Conservation (phyloP, 2,113 vertebrate species). For the Crotalus horridus region DNA sequence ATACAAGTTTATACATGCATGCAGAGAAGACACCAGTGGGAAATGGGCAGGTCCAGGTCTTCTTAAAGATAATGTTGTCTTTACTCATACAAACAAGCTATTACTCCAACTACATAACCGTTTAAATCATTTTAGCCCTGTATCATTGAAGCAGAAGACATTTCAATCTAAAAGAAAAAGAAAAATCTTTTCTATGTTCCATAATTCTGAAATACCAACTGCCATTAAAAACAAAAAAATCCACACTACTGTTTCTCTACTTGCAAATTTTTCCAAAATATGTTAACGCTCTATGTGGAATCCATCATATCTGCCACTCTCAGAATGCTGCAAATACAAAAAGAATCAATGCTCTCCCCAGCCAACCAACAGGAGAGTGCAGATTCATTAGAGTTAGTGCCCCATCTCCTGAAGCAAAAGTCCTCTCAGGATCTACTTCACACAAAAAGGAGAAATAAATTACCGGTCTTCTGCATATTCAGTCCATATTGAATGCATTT, state of each 20-base stretch:
- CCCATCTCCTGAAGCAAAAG: not conserved
- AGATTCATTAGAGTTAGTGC: not conserved
- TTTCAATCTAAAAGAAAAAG: not conserved
- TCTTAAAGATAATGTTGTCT: not conserved
- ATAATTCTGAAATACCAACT: not conserved
- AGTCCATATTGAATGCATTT: not conserved
- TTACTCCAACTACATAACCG: not conserved
- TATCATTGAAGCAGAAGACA: not conserved
- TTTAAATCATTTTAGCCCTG: not conserved
- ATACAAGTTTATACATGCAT: conserved; percentile 15
- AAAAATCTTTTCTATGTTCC: not conserved
- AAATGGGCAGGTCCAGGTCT: not conserved
- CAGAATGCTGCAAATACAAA: not conserved
- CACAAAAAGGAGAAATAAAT: not conserved
- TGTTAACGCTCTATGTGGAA: not conserved
- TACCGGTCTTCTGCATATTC: not conserved
- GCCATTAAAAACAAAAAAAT: not conserved
- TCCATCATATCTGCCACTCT: not conserved
- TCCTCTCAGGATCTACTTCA: not conserved
- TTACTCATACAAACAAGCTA: not conserved
- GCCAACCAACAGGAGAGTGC: not conserved
- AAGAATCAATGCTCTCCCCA: not conserved
- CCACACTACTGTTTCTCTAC: not conserved
- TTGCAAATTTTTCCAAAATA: not conserved
- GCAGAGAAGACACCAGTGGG: not conserved